Base-by-base conservation (phyloP, 2,797 vertebrate species). In the Danio aesculapii region DNA sequence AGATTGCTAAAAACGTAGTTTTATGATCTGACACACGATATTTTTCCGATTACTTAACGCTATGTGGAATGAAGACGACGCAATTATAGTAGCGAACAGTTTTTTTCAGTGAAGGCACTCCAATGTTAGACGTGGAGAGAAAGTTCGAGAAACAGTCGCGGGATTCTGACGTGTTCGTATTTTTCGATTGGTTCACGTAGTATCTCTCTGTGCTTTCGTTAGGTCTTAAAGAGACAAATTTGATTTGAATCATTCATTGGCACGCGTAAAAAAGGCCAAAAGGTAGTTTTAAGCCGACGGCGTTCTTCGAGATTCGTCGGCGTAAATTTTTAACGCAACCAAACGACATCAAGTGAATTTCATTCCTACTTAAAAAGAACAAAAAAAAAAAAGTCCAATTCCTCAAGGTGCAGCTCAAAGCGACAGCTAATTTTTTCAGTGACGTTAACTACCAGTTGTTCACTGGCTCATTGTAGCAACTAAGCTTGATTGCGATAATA, bases 51-150 rank as follows among this genome's bases (percentile, higher is more conserved):
- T 43, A 57, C 43, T 74, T 30, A 30, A 30, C 30, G 30, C n/a
- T 66, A 44, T 17, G 58, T 58, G 79, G 79, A 81, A 81, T 74
- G 79, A 80, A 80, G 58, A 80, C 59, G 61, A 62, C 21, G 19
- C 30, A 19, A 55, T 62, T 63, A 39, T 21, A 19, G 19, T 14
- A 44, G 43, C 11, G 50, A 47, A 17, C 21, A 70, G 59, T 61
- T 79, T 59, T 46, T 6, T 8, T 8, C 66, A 64, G 61, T 81
- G 73, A 84, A 84, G 83, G 83, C 83, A 84, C 83, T 81, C 83
- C 78, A 67, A 80, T 77, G 74, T 71, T 71, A 43, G 79, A 74
- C 21, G 70, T 81, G 71, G 77, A 84, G 82, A 83, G 77, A 74
- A 61, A 69, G 71, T 53, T 75, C 9, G 21, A 78, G 47, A 75